Evolutionary conservation across 2,888 invertebrate genomes (phyloP).

Genomic region (Isoperla grammatica): DNA sequence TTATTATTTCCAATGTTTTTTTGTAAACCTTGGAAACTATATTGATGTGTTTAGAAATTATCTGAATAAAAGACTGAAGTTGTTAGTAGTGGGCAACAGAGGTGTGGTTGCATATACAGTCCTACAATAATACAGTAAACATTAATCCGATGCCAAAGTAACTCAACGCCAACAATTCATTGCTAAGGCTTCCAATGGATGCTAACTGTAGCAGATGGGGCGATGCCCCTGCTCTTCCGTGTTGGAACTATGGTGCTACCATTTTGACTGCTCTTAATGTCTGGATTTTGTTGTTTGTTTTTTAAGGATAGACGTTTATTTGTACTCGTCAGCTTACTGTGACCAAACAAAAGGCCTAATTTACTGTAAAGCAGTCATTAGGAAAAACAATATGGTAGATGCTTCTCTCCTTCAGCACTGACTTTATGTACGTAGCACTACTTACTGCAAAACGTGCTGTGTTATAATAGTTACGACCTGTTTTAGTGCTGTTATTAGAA

Average conservation of each 20-base stretch:
- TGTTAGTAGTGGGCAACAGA: no score
- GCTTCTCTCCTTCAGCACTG: conserved; percentile 14
- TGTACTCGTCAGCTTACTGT: conserved; percentile 17
- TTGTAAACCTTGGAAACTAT: no score
- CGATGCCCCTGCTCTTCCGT: conserved; percentile 5
- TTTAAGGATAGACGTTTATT: conserved; percentile 1
- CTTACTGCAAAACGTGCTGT: conserved; percentile 15
- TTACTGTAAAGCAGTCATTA: conserved; percentile 17
- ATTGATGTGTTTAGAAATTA: no score
- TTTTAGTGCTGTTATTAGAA: neutral
- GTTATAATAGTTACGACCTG: conserved; percentile 3
- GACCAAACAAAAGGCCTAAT: conserved; percentile 18
- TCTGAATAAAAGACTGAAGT: no score
- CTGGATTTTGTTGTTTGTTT: conserved; percentile 2
- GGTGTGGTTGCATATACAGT: neutral
- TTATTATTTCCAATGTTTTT: no score
- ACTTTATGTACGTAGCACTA: conserved; percentile 6
- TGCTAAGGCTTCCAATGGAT: conserved; percentile 24
- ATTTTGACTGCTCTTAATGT: conserved; percentile 9
- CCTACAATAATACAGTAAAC: conserved; percentile 13
- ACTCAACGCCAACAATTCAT: conserved; percentile 28
- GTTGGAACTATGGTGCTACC: conserved; percentile 16
- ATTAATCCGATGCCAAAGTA: conserved; percentile 32
- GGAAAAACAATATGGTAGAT: conserved; percentile 12
- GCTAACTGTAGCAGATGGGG: conserved; percentile 14